Evolutionary conservation across 2,797 vertebrate genomes (phyloP).

Genomic region (Melanogrammus aeglefinus): DNA sequence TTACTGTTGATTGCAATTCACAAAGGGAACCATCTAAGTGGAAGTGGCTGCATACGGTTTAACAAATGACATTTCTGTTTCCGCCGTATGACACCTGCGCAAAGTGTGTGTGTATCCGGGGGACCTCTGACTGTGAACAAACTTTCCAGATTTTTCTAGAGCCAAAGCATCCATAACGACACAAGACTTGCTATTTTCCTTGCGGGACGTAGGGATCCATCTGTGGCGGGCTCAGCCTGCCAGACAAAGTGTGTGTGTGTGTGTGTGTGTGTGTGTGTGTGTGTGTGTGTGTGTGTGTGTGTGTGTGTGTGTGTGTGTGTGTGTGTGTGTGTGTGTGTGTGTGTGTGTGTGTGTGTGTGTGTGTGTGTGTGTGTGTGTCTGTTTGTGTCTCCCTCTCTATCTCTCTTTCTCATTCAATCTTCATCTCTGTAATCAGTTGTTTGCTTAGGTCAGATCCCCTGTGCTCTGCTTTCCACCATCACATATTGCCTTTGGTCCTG

Average conservation of each 20-base stretch:
- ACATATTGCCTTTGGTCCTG: slow-evolving; percentile 32
- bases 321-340: background rate
- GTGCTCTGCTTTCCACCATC: slow-evolving; percentile 43
- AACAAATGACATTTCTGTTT: background rate
- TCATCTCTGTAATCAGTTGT: slow-evolving; percentile 54
- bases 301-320: slow-evolving; percentile 6
- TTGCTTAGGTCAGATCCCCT: slow-evolving; percentile 54
- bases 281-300: background rate
- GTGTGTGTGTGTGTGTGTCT: background rate
- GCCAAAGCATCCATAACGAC: slow-evolving; percentile 38
- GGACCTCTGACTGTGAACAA: slow-evolving; percentile 7
- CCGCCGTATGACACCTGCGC: background rate
- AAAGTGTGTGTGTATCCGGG: background rate
- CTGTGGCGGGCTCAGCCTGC: slow-evolving; percentile 49
- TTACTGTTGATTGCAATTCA: background rate
- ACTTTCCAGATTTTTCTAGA: slow-evolving; percentile 18
- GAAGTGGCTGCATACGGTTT: background rate
- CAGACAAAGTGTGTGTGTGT: slow-evolving; percentile 27
- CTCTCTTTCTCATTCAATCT: slow-evolving; percentile 33
- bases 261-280: slow-evolving; percentile 2
- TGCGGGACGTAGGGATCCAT: slow-evolving; percentile 37
- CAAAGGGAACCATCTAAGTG: too few relatives aligned
- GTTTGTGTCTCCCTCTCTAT: background rate
- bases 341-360: slow-evolving; percentile 1
- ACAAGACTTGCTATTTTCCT: slow-evolving; percentile 40